A percentile compares a stretch with the other conserved stretches of the same genome.
Evolutionary conservation across 2,797 vertebrate species (phyloP).

Genomic region (Cryptoblepharus egeriae): DNA sequence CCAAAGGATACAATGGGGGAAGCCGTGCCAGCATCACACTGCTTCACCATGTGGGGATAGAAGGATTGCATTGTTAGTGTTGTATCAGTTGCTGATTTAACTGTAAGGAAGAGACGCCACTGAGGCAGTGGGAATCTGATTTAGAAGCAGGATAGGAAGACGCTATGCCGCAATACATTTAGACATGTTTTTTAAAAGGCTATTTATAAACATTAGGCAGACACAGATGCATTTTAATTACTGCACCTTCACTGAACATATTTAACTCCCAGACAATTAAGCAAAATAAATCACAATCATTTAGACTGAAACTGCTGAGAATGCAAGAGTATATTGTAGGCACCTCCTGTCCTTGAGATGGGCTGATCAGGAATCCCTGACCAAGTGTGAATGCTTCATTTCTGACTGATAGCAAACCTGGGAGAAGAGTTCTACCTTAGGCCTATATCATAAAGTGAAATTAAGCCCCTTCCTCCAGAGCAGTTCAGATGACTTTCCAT

Average conservation of each 20-base stretch:
- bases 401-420: neutral
- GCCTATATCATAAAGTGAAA: too few relatives aligned
- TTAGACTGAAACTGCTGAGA: constrained; percentile 60
- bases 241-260: constrained; percentile 49
- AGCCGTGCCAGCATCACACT: too few relatives aligned
- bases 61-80: constrained; percentile 6
- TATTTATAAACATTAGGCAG: constrained; percentile 64
- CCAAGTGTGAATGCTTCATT: constrained; percentile 26
- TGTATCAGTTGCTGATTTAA: constrained; percentile 51
- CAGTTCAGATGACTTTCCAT: too few relatives aligned
- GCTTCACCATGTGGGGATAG: too few relatives aligned
- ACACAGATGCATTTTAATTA: constrained; percentile 56
- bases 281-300: constrained; percentile 62
- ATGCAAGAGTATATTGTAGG: constrained; percentile 47
- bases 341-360: neutral
- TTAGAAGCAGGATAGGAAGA: constrained; percentile 64
- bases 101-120: constrained; percentile 36
- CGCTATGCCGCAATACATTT: constrained; percentile 27
- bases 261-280: constrained; percentile 65
- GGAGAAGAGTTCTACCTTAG: too few relatives aligned
- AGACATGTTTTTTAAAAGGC: constrained; percentile 49
- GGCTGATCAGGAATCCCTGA: neutral
- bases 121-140: constrained; percentile 47
- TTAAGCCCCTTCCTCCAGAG: too few relatives aligned
- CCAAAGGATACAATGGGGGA: too few relatives aligned